Evolutionary conservation across 2,113 vertebrate genomes (phyloP).

Genomic region (Xerus inauris): DNA sequence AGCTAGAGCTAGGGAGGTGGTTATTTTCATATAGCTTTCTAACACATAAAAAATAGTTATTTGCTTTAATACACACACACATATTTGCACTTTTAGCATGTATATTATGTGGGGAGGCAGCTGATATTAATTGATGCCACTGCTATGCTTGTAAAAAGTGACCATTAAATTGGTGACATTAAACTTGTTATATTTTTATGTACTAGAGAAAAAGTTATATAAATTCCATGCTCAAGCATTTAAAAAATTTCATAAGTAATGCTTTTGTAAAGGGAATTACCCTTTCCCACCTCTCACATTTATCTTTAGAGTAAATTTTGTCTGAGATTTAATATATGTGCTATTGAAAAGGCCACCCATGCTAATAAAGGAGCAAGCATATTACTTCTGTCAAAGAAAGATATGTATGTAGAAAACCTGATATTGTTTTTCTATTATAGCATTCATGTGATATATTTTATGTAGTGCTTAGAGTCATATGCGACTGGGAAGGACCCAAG

Average conservation of each 20-base stretch:
- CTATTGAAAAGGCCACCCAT: background rate
- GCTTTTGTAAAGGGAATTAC: background rate
- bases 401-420: background rate
- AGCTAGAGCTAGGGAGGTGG: background rate
- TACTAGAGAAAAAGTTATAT: background rate
- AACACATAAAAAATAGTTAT: background rate
- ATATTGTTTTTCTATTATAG: background rate
- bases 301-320: background rate
- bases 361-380: background rate
- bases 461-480: background rate
- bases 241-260: background rate
- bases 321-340: background rate
- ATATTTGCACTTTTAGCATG: background rate
- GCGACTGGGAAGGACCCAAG: background rate
- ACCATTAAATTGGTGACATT: background rate
- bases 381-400: background rate
- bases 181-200: constrained; percentile 23
- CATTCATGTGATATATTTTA: background rate
- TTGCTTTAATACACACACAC: background rate
- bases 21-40: background rate
- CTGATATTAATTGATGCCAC: background rate
- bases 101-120: background rate
- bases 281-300: background rate
- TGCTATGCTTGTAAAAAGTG: background rate
- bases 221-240: background rate